phyloP scores from a whole-genome alignment of 2,797 vertebrate genomes.

The Xyrichtys novacula region DNA sequence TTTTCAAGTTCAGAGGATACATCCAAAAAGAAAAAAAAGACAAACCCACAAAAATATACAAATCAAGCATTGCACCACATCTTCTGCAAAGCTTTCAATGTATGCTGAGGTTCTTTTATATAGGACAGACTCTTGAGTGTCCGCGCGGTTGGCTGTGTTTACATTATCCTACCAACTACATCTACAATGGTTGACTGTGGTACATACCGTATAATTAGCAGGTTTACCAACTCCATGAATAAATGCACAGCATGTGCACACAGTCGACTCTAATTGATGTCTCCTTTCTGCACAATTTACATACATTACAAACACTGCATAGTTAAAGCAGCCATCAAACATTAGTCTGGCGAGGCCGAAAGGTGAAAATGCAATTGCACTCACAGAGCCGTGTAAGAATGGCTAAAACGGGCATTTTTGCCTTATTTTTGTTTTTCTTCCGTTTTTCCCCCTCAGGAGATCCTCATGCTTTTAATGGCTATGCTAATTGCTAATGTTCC shows the following conservation, averaged over 20 bases:
- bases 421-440: constrained; percentile 41
- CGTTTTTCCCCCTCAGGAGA: constrained; percentile 39
- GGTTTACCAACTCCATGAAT: constrained; percentile 64
- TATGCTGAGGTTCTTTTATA: neutral
- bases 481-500: constrained; percentile 71
- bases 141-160: constrained; percentile 16
- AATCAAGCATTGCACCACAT: neutral
- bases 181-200: constrained; percentile 35
- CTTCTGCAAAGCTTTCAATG: neutral
- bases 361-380: constrained; percentile 16
- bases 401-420: constrained; percentile 50
- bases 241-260: constrained; percentile 43
- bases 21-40: too few species aligned
- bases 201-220: constrained; percentile 61
- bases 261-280: constrained; percentile 50
- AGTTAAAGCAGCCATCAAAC: constrained; percentile 28
- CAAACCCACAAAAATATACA: constrained; percentile 17
- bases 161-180: constrained; percentile 26
- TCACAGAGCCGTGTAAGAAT: constrained; percentile 19
- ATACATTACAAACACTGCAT: constrained; percentile 37
- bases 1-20: constrained; percentile 49
- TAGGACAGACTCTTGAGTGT: neutral
- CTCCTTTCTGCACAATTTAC: constrained; percentile 57
- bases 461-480: constrained; percentile 64
- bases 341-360: constrained; percentile 44